A percentile compares a stretch with the other conserved stretches of the same genome.
phyloP scores from a whole-genome alignment of 2,113 vertebrate species.

The Psettodes erumei region DNA sequence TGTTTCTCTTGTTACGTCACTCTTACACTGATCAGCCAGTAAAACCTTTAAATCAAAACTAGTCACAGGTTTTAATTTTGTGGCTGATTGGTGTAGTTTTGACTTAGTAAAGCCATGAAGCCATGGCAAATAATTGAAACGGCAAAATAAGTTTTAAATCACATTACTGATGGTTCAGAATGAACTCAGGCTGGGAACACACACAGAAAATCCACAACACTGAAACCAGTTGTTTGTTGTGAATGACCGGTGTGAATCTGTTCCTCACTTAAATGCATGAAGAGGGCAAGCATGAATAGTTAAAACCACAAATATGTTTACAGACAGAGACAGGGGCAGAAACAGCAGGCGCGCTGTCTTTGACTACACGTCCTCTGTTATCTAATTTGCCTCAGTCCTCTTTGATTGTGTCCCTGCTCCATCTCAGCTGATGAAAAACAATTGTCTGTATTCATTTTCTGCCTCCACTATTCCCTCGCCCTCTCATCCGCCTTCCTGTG shows the following conservation, averaged over 20 bases:
- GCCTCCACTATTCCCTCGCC: conserved; percentile 35
- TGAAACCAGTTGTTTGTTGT: too few species aligned
- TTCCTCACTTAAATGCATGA: background rate
- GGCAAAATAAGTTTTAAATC: too few species aligned
- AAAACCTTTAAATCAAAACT: too few species aligned
- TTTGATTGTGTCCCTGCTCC: conserved; percentile 55
- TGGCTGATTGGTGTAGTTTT: too few species aligned
- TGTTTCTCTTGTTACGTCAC: too few species aligned
- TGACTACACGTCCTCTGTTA: conserved; percentile 38
- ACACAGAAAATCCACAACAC: too few species aligned
- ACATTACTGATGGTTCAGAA: too few species aligned
- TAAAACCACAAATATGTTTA: conserved; percentile 46
- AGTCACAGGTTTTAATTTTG: too few species aligned
- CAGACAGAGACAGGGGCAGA: conserved; percentile 5
- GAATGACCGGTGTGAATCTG: background rate
- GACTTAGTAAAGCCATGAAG: too few species aligned
- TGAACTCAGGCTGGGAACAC: too few species aligned
- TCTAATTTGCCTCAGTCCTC: conserved; percentile 62
- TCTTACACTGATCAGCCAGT: too few species aligned
- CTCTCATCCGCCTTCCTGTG: conserved; percentile 55
- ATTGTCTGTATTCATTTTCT: conserved; percentile 67
- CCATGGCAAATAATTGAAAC: too few species aligned
- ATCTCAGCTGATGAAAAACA: conserved; percentile 71
- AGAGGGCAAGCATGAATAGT: conserved; percentile 1
- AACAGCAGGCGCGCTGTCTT: conserved; percentile 29